Conservation (phyloP, 1,140 invertebrate species). For the Littorina saxatilis region DNA sequence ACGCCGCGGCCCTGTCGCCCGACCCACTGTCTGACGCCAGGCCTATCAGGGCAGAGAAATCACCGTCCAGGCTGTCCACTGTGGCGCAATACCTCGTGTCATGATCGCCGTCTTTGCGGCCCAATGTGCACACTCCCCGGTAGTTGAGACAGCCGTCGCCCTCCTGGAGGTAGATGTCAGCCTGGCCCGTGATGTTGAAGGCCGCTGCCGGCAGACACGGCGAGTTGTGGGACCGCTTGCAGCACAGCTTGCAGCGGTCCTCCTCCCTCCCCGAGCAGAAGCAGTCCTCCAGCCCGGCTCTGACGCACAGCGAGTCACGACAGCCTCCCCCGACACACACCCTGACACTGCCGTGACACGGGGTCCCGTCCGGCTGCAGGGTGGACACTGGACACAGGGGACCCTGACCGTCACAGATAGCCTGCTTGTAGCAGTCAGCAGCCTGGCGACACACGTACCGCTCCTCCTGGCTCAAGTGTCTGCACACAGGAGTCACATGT, state of each 20-base stretch:
- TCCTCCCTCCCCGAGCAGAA: conserved; percentile 4
- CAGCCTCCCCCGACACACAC: conserved; percentile 54
- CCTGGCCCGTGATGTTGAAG: conserved; percentile 21
- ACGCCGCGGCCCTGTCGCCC: neutral
- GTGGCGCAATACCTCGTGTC: neutral
- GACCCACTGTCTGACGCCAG: neutral
- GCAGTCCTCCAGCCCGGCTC: conserved; percentile 11
- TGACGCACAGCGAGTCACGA: conserved; percentile 17
- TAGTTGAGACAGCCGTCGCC: conserved; percentile 31
- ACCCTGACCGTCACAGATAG: conserved; percentile 52
- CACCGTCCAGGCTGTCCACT: neutral
- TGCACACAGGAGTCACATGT: too few species aligned
- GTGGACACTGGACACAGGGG: conserved; percentile 48
- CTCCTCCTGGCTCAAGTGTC: neutral
- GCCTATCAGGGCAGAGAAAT: conserved; percentile 8
- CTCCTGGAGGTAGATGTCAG: neutral
- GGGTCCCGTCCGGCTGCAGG: conserved; percentile 42
- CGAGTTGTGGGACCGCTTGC: neutral
- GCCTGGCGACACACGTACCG: conserved; percentile 46
- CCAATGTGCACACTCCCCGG: conserved; percentile 17
- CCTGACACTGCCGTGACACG: conserved; percentile 52
- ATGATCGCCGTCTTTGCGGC: neutral
- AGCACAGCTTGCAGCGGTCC: conserved; percentile 38
- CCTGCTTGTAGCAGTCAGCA: conserved; percentile 47
- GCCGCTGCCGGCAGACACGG: neutral